Evolutionary conservation across 2,113 vertebrate species (phyloP).

Genomic region (Plotosus lineatus): DNA sequence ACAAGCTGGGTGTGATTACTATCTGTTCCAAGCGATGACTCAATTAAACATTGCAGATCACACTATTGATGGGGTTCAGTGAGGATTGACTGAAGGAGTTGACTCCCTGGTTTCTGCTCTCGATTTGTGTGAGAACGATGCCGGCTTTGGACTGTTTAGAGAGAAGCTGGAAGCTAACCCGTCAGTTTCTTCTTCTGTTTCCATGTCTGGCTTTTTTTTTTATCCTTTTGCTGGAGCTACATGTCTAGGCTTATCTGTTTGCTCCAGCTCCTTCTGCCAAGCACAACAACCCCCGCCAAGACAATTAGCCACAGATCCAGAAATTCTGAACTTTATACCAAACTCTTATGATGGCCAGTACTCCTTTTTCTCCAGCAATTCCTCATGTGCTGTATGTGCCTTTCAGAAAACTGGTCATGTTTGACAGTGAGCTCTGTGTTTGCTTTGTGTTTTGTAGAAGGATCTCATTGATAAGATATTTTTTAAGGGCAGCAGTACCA

Average conservation of each 20-base stretch:
- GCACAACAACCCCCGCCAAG: conserved; percentile 46
- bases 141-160: not conserved
- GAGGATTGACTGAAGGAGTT: conserved; percentile 5
- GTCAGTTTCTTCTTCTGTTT: conserved; percentile 1
- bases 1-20: conserved; percentile 25
- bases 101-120: conserved; percentile 1
- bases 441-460: not conserved
- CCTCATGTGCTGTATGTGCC: not conserved
- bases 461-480: conserved; percentile 5
- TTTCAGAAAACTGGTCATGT: conserved; percentile 25
- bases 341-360: not conserved
- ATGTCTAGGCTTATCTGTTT: conserved; percentile 42
- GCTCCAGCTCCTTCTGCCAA: conserved; percentile 41
- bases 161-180: not conserved
- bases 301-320: conserved; percentile 43
- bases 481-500: conserved; percentile 4
- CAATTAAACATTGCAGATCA: not conserved
- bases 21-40: conserved; percentile 36
- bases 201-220: not conserved
- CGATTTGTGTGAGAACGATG: not conserved
- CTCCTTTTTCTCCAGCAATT: conserved; percentile 2
- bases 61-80: not conserved
- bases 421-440: conserved; percentile 15
- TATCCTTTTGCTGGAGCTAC: not conserved
- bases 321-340: not conserved